phyloP scores from a whole-genome alignment of 1,140 invertebrate genomes.

The Drosophila parabipectinata region DNA sequence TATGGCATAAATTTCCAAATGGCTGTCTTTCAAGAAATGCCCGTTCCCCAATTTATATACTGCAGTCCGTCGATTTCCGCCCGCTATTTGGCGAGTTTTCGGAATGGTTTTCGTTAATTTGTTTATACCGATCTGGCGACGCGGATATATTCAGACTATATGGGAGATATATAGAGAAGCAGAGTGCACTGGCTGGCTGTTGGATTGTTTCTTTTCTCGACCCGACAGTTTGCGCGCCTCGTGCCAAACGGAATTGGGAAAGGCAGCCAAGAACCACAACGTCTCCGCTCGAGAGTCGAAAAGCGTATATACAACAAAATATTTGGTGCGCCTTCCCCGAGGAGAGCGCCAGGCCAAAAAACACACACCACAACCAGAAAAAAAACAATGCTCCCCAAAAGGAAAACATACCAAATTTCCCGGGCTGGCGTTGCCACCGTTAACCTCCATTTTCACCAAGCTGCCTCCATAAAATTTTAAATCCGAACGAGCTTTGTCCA shows the following conservation, averaged over 20 bases:
- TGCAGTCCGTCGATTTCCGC: conserved; percentile 32
- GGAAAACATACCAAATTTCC: conserved; percentile 79
- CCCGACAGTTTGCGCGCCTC: conserved; percentile 58
- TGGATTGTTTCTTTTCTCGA: conserved; percentile 10
- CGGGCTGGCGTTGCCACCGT: conserved; percentile 62
- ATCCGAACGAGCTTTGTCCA: background rate
- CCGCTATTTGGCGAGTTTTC: background rate
- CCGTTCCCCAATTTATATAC: conserved; percentile 1
- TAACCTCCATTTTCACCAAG: conserved; percentile 33
- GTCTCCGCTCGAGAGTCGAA: conserved; percentile 76
- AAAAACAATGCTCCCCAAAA: conserved; percentile 20
- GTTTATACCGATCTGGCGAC: conserved; percentile 18
- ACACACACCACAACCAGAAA: conserved; percentile 1
- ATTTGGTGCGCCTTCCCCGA: conserved; percentile 34
- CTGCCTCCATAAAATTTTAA: background rate
- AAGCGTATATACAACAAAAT: conserved; percentile 80
- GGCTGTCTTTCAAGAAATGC: background rate
- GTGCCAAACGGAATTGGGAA: conserved; percentile 64
- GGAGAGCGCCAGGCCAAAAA: conserved; percentile 49
- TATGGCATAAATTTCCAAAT: conserved; percentile 25
- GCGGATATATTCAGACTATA: conserved; percentile 24
- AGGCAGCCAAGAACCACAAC: conserved; percentile 69
- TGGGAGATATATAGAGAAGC: conserved; percentile 9
- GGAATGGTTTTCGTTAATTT: conserved; percentile 23
- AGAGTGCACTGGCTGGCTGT: conserved; percentile 12